These are phyloP conservation scores for Dromius quadrimaculatus DNA, from an alignment of 2,888 invertebrate genomes.

Conservation along the genomic window DNA sequence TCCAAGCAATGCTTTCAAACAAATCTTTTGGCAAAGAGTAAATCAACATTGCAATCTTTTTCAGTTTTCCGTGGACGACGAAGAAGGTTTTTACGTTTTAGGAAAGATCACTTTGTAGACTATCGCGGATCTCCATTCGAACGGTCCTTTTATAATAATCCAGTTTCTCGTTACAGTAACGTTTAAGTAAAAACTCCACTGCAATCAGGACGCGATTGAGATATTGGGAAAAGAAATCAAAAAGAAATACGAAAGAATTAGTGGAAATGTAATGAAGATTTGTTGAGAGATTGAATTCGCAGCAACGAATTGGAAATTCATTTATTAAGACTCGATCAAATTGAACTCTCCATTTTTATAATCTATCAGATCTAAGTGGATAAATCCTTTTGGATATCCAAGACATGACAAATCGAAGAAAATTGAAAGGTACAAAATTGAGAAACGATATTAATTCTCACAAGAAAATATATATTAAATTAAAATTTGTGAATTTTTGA, in stretches of 20 bases:
- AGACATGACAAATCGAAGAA: no score
- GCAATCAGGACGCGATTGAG: not conserved
- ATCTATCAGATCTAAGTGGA: no score
- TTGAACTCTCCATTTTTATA: no score
- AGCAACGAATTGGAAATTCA: no score
- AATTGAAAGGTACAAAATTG: no score
- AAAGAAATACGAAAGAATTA: not conserved
- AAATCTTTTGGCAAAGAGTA: conserved; percentile 17
- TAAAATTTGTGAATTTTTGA: conserved; percentile 22
- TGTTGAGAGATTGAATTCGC: no score
- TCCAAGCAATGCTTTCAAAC: conserved; percentile 24
- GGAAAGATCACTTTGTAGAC: conserved; percentile 21
- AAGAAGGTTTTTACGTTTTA: conserved; percentile 13
- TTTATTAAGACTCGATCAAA: no score
- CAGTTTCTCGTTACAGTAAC: conserved; percentile 28
- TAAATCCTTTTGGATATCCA: no score
- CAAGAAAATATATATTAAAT: no score
- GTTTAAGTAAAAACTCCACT: not conserved
- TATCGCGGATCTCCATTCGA: conserved; percentile 21
- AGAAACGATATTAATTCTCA: no score
- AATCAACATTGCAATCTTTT: conserved; percentile 31
- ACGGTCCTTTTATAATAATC: conserved; percentile 21
- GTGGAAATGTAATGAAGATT: not conserved
- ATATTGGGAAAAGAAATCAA: conserved; percentile 5
- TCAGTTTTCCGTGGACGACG: conserved; percentile 20